Evolutionary conservation across 2,113 vertebrate genomes (phyloP), one percentile per base, ranked within the genome.

Genomic region (Plecturocebus donacophilus): DNA sequence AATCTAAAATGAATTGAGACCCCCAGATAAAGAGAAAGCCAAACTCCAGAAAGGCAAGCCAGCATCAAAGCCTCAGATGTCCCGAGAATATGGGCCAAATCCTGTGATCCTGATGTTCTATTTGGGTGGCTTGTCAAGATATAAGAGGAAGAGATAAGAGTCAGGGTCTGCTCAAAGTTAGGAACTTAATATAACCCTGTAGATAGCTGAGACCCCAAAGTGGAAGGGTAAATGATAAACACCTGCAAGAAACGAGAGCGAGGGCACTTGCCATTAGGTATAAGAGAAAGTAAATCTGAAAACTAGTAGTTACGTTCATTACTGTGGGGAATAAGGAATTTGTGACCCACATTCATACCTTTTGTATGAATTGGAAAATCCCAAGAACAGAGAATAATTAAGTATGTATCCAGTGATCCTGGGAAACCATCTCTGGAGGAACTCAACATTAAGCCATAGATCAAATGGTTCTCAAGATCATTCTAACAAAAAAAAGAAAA

Each of bases 331-430:
- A 87, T 9, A 13, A 47, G 27, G n/a, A n/a, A 40, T 73, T 19
- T 80, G 13, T 81, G 21, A 54, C 14, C 25, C 38, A 82, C 0
- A 71, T 70, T 58, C 58, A 81, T 42, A n/a, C 8, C 75, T 92
- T 56, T 16, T 75, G 6, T 61, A 13, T 80, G 16, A 76, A 61
- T 1, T 81, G 38, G 71, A 87, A 94, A 90, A 87, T 6, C n/a
- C 86, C 16, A 71, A 90, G 21, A n/a, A 92, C 2, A 75, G 66
- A 56, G 20, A 85, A 90, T 76, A 97, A 68, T 73, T 85, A 92
- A 95, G 76, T 54, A 13, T n/a, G 0, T 11, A 83, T 7, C 4
- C 21, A 38, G 12, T 54, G 81, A 9, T 38, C 56, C n/a, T 40
- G 3, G 16, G 9, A 32, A 10, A 85, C 52, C 20, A 45, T 94